Base-by-base conservation (phyloP, 2,888 invertebrate genomes). In the Drosophila picticornis region DNA sequence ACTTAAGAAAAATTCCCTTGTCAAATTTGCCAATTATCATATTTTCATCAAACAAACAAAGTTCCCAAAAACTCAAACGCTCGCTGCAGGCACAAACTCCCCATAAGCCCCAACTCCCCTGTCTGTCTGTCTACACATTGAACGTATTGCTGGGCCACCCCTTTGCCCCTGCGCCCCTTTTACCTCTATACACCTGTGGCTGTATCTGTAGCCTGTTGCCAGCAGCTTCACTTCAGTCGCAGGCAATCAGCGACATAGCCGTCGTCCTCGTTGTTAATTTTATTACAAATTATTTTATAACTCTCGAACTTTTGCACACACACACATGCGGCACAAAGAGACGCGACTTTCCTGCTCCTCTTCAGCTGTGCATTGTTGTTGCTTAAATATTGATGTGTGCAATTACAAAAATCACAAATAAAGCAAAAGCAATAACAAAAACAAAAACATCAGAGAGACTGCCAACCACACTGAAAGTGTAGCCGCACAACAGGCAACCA, bases 21-120 rank as follows among this genome's bases (percentile, higher is more conserved):
- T 91, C 92, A 92, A 92, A 92, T 92, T 92, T 92, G 92, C 92
- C 92, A 92, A 92, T 92, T 92, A 92, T 92, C 92, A 92, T 92
- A 92, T 92, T 92, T 92, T 91, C 91, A 91, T 88, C 90, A 92
- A 91, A 88, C 88, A 91, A 81, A 85, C 90, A 90, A 90, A 90
- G 88, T 90, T 90, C 80, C 80, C 77, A 73, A 88, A 78, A 84
- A 87, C 84, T 81, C 82, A 75, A 71, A 68, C 84, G 69, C 53
- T 67, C 62, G 75, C 83, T 79, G 51, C 55, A 70, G 73, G 82
- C 76, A 61, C 36, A 69, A 52, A 52, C 13, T 16, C 29, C 29
- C 22, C 10, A 22, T 5, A 13, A 11, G 4, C 16, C 32, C 1
- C 29, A 6, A 2, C 7, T 2, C 27, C 0, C 25, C 34, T 7